These are phyloP conservation scores for Reticulitermes lucifugus DNA, from an alignment of 2,888 invertebrate genomes.

Conservation along the genomic window DNA sequence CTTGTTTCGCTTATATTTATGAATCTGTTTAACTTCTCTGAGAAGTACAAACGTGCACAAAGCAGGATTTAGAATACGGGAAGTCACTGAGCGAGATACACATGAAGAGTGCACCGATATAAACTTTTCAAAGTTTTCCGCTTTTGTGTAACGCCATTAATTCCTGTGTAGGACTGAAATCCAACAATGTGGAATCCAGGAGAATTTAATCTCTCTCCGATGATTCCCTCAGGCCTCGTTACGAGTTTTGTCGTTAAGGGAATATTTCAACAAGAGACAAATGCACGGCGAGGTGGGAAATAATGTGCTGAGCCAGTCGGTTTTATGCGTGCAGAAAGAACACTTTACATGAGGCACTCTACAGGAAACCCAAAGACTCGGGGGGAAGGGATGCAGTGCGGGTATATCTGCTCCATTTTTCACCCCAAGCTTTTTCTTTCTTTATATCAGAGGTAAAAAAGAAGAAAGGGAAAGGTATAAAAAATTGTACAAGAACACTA, in stretches of 20 bases:
- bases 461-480: not conserved
- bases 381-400: not conserved
- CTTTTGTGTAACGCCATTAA: conserved; percentile 28
- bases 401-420: conserved; percentile 44
- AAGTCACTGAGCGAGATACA: not conserved
- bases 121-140: not conserved
- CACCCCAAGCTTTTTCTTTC: conserved; percentile 35
- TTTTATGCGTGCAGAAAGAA: conserved; percentile 50
- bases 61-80: not conserved
- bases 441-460: conserved; percentile 13
- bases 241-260: conserved; percentile 45
- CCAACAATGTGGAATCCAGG: not conserved
- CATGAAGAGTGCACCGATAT: not conserved
- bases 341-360: conserved; percentile 39
- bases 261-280: conserved; percentile 42
- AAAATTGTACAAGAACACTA: not conserved
- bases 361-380: conserved; percentile 15
- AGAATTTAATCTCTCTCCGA: conserved; percentile 48
- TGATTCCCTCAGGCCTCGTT: conserved; percentile 51
- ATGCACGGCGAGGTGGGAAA: conserved; percentile 42
- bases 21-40: no score
- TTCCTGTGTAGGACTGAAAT: conserved; percentile 12
- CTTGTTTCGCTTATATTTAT: no score
- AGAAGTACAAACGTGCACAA: no score
- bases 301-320: conserved; percentile 44